Conservation (phyloP, 2,113 vertebrate species). For the Gnathonemus echidnorhynchus region DNA sequence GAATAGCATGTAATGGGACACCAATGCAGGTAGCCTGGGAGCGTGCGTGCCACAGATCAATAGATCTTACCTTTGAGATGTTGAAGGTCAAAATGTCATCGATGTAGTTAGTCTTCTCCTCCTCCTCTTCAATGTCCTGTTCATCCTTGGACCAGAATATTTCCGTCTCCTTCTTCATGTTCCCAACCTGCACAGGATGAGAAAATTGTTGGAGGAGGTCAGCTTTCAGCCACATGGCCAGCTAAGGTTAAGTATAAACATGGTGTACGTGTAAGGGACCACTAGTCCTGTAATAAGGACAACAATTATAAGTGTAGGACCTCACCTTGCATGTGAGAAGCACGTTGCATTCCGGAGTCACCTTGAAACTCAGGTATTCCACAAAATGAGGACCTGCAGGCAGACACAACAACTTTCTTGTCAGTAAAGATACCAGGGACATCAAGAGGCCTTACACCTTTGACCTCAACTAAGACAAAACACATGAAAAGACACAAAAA, state of each 20-base stretch:
- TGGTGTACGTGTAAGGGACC: background rate
- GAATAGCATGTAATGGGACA: background rate
- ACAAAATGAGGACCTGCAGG: constrained; percentile 90
- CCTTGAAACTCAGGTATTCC: constrained; percentile 86
- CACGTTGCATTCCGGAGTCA: constrained; percentile 84
- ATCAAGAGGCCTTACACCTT: background rate
- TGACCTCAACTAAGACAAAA: background rate
- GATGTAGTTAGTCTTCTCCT: constrained; percentile 62
- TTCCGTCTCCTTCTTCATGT: constrained; percentile 82
- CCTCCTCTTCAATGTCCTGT: constrained; percentile 85
- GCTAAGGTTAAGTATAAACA: background rate
- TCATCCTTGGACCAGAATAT: constrained; percentile 90
- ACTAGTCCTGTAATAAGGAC: background rate
- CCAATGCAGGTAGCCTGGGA: background rate
- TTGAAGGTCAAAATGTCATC: constrained; percentile 81
- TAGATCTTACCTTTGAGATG: constrained; percentile 80
- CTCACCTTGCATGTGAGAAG: constrained; percentile 89
- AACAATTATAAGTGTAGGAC: background rate
- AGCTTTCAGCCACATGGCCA: background rate
- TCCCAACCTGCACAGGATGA: constrained; percentile 75
- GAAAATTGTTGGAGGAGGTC: background rate
- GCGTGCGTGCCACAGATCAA: background rate
- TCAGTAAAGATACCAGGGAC: background rate
- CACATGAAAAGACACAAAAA: background rate
- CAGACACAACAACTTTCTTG: constrained; percentile 27